These are phyloP conservation scores for Drosophila kanekoi DNA, from an alignment of 2,888 invertebrate genomes.

Conservation along the genomic window DNA sequence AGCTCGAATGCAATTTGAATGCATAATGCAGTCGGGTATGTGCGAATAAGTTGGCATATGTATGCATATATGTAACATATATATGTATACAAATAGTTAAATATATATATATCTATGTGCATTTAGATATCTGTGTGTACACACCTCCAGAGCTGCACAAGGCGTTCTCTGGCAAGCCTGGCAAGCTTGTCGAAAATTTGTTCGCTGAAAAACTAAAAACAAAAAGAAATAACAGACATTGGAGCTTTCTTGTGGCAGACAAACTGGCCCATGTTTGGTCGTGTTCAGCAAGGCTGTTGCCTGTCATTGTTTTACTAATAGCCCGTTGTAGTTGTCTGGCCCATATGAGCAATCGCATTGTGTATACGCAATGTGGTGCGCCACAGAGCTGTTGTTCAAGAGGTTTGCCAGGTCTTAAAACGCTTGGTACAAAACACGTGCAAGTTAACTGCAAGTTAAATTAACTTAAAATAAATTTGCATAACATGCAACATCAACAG, in stretches of 20 bases:
- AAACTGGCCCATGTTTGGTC: constrained; percentile 74
- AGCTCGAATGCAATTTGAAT: constrained; percentile 60
- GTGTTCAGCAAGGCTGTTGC: constrained; percentile 73
- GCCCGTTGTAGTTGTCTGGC: constrained; percentile 70
- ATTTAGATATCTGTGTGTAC: constrained; percentile 38
- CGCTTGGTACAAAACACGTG: not conserved
- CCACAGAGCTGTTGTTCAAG: not conserved
- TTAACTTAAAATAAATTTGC: not conserved
- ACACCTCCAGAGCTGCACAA: constrained; percentile 52
- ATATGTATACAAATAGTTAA: constrained; percentile 8
- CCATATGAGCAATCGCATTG: constrained; percentile 49
- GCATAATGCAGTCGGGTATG: constrained; percentile 50
- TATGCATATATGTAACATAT: constrained; percentile 9
- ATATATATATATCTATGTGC: constrained; percentile 12
- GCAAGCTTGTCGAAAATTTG: constrained; percentile 78
- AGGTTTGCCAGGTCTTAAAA: not conserved
- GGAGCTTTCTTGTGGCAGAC: constrained; percentile 36
- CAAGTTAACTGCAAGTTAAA: not conserved
- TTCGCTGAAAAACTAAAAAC: constrained; percentile 41
- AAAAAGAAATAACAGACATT: constrained; percentile 25
- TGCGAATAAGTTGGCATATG: constrained; percentile 14
- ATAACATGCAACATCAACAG: no score
- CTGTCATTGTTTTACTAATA: constrained; percentile 78
- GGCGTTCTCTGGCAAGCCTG: constrained; percentile 54
- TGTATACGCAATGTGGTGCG: constrained; percentile 58